Conservation (phyloP, 2,797 vertebrate genomes). For the Acrossocheilus fasciatus region DNA sequence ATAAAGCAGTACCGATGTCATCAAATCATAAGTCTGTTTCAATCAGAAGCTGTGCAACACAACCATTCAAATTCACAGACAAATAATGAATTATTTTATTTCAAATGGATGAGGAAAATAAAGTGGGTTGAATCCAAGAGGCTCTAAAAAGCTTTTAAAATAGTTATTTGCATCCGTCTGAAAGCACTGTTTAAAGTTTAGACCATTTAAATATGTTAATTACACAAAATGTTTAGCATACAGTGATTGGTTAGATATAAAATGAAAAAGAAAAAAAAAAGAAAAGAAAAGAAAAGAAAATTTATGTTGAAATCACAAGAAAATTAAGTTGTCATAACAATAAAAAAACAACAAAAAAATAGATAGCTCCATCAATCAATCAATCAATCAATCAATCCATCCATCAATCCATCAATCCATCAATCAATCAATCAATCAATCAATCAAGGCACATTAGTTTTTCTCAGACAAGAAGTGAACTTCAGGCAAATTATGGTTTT, state of each 20-base stretch:
- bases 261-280: too few species aligned
- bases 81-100: background rate
- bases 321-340: too few species aligned
- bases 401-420: too few species aligned
- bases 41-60: background rate
- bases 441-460: too few species aligned
- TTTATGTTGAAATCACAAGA: too few species aligned
- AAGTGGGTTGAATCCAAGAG: background rate
- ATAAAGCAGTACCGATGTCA: background rate
- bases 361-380: too few species aligned
- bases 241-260: too few species aligned
- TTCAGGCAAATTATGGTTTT: background rate
- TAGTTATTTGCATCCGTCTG: background rate
- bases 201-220: background rate
- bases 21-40: background rate
- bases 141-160: background rate
- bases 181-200: background rate
- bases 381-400: too few species aligned
- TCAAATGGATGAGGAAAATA: background rate
- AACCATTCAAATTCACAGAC: background rate
- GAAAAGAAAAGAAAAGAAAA: too few species aligned
- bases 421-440: too few species aligned
- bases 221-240: background rate
- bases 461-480: background rate
- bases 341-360: too few species aligned